Base-by-base conservation (phyloP, 2,113 vertebrate species). In the Strix aluco region DNA sequence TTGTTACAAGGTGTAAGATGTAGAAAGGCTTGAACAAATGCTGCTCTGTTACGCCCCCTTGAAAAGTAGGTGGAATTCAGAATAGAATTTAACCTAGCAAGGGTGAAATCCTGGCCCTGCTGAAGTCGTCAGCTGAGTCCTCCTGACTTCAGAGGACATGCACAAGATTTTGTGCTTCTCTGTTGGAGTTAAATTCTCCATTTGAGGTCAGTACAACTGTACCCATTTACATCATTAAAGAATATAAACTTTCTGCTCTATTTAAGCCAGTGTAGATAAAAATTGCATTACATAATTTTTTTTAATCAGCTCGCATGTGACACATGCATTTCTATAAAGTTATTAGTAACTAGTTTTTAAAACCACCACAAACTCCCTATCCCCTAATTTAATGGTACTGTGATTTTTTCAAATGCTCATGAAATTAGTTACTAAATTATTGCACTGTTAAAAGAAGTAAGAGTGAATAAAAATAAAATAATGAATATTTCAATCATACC, bases 11-110 rank as follows among this genome's bases (percentile, higher is more conserved):
- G n/a, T 75, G 59, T 52, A 40, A 88, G 66, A 69, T 0, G 0
- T n/a, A 63, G 79, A 87, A 92, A 95, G n/a, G 79, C 67, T 95
- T 72, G 86, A 90, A 89, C 49, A 96, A 81, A 77, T 95, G 84
- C 88, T 96, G 96, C 94, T 96, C 63, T 88, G 46, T 91, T 80
- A 83, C 6, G 2, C 32, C 63, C 78, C 57, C 70, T 88, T 94
- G 74, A 82, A 78, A 88, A 92, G 82, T 10, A 79, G 67, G 67
- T 78, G 71, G 38, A 90, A 93, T 94, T 87, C 74, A 49, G 59
- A 46, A 55, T 9, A 58, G 62, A 89, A 82, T 91, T 96, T 82
- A 90, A 77, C 66, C 55, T 85, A 55, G 34, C 36, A 47, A 72
- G 40, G 46, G 21, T 78, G 78, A 86, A 69, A 61, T 69, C 70